Evolutionary conservation across 2,113 vertebrate species (phyloP).

Genomic region (Alectura lathami): DNA sequence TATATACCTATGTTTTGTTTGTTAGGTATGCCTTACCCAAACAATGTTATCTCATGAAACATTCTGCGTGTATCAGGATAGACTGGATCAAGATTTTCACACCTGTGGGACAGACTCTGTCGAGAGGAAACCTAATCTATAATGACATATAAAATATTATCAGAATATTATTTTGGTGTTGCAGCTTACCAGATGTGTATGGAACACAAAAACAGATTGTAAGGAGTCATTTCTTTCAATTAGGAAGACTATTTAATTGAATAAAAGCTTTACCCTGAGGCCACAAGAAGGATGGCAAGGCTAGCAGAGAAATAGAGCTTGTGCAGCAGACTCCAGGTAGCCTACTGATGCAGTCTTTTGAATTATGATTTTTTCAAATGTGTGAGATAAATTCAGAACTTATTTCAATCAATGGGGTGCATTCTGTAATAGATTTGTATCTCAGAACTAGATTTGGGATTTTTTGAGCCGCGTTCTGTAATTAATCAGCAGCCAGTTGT

Average conservation of each 20-base stretch:
- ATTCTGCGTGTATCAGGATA: background rate
- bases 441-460: background rate
- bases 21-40: background rate
- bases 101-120: background rate
- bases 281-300: background rate
- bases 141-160: background rate
- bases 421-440: background rate
- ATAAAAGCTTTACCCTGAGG: background rate
- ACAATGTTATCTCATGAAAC: background rate
- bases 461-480: background rate
- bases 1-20: background rate
- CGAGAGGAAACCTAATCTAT: background rate
- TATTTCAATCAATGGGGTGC: background rate
- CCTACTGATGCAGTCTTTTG: background rate
- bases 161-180: background rate
- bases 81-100: background rate
- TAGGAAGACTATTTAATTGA: constrained; percentile 45
- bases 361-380: background rate
- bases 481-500: constrained; percentile 8
- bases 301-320: constrained; percentile 4
- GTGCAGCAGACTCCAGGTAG: background rate
- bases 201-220: background rate
- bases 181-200: background rate
- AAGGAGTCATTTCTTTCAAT: constrained; percentile 10
- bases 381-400: background rate